A percentile compares a stretch with the other conserved stretches of the same genome.
These are phyloP conservation scores for Alexandromys oeconomus DNA, from an alignment of 2,797 vertebrate species.

Conservation along the genomic window DNA sequence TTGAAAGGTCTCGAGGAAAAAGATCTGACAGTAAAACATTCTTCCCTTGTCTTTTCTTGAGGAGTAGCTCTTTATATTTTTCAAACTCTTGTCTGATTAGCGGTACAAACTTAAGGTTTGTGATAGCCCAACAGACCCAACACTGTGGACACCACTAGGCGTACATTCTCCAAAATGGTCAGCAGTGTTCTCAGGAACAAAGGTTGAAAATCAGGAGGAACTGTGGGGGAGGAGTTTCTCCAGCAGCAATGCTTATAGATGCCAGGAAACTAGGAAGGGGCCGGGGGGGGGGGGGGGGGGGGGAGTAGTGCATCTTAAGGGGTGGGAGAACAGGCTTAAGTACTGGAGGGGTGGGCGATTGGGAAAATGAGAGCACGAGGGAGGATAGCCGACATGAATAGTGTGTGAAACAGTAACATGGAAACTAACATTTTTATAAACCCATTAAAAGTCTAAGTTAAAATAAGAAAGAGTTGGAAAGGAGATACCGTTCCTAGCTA, in stretches of 20 bases:
- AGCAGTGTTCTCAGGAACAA: background rate
- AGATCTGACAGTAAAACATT: background rate
- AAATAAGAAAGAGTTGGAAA: background rate
- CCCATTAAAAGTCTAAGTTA: background rate
- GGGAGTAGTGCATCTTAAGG: background rate
- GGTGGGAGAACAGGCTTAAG: background rate
- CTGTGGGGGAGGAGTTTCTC: background rate
- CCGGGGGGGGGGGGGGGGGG: too few species aligned
- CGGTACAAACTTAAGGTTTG: background rate
- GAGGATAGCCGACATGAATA: background rate
- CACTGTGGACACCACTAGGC: background rate
- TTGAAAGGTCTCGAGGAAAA: conserved; percentile 18
- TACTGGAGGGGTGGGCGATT: background rate
- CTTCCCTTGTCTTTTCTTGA: background rate
- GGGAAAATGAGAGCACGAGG: background rate
- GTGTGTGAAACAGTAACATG: background rate
- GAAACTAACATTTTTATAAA: background rate
- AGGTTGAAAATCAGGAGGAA: conserved; percentile 31
- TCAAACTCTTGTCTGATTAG: conserved; percentile 33
- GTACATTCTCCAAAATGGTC: background rate
- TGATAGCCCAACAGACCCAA: background rate
- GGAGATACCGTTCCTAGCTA: background rate
- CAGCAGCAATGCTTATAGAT: background rate
- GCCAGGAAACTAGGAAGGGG: background rate
- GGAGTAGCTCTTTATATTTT: background rate